Conservation (phyloP, 2,888 invertebrate genomes). For the Hyppa rectilinea region DNA sequence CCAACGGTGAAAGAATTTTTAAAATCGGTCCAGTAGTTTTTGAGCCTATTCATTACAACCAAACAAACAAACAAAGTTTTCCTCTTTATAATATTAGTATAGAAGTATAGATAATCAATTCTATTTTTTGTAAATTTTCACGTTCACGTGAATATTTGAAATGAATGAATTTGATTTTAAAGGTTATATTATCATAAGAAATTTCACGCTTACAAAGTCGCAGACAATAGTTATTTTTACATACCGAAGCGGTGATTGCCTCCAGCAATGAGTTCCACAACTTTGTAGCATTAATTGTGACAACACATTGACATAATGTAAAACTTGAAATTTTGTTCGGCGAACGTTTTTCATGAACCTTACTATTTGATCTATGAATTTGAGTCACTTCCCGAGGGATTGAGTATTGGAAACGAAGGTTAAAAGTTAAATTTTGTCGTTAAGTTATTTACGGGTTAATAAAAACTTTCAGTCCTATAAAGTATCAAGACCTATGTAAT, state of each 20-base stretch:
- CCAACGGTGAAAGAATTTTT: no score
- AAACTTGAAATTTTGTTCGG: conserved; percentile 30
- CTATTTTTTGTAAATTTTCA: no score
- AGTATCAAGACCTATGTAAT: no score
- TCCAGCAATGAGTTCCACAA: conserved; percentile 20
- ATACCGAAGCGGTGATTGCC: conserved; percentile 9
- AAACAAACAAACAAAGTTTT: no score
- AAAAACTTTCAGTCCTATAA: conserved; percentile 2
- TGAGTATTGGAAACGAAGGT: not conserved
- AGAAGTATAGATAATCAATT: no score
- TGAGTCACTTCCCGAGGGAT: conserved; percentile 8
- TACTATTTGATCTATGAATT: conserved; percentile 29
- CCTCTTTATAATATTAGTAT: no score
- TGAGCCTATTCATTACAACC: no score
- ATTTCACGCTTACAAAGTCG: no score
- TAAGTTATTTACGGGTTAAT: conserved; percentile 12
- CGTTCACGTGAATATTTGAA: no score
- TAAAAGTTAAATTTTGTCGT: not conserved
- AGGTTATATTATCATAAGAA: no score
- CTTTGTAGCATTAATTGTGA: conserved; percentile 25
- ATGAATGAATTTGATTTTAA: no score
- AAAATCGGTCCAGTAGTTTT: no score
- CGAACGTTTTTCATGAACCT: conserved; percentile 7
- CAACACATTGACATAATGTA: conserved; percentile 37
- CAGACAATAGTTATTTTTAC: not conserved